Base-by-base conservation (phyloP, 2,797 vertebrate species). In the Urophycis tenuis region DNA sequence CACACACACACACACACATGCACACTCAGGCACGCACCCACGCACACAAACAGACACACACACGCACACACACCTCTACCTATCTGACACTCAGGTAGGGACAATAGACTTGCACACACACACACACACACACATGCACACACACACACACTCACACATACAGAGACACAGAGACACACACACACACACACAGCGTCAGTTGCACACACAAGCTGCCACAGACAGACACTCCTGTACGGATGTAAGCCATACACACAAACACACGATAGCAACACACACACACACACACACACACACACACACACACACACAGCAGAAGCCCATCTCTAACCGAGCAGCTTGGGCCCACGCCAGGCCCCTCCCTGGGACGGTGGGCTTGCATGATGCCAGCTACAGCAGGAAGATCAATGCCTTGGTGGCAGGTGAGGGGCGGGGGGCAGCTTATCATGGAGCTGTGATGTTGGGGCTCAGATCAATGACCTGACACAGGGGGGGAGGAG, bases 321-420 rank as follows among this genome's bases (percentile, higher is more conserved):
- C 83, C 78, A 80, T 87, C 85, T 80, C 60, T 78, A 88, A 84
- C 11, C 1, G 60, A 78, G 72, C 81, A 83, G 74, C 73, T 83
- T 64, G 81, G 22, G 49, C 74, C 12, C 5, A 30, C 36, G 74
- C 75, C 17, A 33, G 41, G 14, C 74, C 76, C 74, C 3, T 1
- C 71, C 76, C 60, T 15, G 22, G 19, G 14, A 22, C 69, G 2
- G 22, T n/a, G 22, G 73, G 72, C 77, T 71, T 45, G 22, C 49
- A 3, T 72, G 30, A 0, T 2, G 73, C 74, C 79, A 15, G 71
- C 41, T 72, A 79, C 77, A 76, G 73, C 74, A 77, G 75, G 80
- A 78, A 73, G 81, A 83, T 80, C 81, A 25, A 89, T 89, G 82
- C n/a, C n/a, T n/a, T 45, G 74, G 76, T 77, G 78, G 73, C 78